Conservation (phyloP, 2,113 vertebrate species). For the Marcusenius ussheri region DNA sequence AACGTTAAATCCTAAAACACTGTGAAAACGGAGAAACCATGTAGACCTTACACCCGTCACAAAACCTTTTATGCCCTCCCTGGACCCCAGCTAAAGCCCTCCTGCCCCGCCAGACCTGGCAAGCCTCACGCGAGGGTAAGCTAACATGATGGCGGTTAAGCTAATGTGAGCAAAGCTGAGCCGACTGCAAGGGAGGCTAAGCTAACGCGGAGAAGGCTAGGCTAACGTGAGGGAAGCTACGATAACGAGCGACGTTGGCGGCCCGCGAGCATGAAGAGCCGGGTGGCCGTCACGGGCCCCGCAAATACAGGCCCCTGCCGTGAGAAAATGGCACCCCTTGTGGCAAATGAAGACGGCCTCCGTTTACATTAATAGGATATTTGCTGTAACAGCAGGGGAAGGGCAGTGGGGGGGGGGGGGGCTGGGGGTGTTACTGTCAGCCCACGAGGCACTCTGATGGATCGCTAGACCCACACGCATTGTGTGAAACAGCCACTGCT, state of each 20-base stretch:
- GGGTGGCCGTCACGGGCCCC: not conserved
- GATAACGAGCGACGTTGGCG: slow-evolving; percentile 32
- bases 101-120: slow-evolving; percentile 44
- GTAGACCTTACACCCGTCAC: not conserved
- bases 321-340: slow-evolving; percentile 3
- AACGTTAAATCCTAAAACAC: not conserved
- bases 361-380: not conserved
- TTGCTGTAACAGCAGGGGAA: slow-evolving; percentile 10
- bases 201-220: not conserved
- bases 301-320: not conserved
- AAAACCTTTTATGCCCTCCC: not conserved
- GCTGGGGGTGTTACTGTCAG: not conserved
- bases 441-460: not conserved
- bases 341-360: not conserved
- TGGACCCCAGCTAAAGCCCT: not conserved
- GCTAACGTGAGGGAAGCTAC: not conserved
- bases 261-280: slow-evolving; percentile 45
- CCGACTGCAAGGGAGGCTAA: not conserved
- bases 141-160: not conserved
- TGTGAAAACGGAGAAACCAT: not conserved
- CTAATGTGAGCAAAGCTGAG: not conserved
- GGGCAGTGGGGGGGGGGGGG: not conserved
- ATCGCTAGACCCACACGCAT: not conserved
- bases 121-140: slow-evolving; percentile 53
- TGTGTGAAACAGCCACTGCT: too few relatives aligned